Base-by-base conservation (phyloP, 53 echinoderm and acorn worm species). In the Crossaster papposus region DNA sequence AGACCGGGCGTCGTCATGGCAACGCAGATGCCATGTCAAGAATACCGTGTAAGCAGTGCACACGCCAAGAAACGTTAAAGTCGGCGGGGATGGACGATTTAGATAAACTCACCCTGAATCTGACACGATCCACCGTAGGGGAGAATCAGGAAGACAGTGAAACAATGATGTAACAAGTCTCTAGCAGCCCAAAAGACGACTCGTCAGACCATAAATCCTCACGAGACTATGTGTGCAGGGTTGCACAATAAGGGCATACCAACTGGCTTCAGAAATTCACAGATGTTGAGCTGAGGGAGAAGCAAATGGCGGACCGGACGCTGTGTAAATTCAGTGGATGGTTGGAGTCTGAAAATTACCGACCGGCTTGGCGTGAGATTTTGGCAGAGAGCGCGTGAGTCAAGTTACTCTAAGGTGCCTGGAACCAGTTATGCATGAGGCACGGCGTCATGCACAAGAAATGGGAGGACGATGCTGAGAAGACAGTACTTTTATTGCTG, bases 1-100 rank as follows among this genome's bases (percentile, higher is more conserved):
- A n/a, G n/a, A n/a, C 82, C 9, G 82, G 90, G 14, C 34, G 82
- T 15, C 72, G 53, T n/a, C 91, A 79, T 35, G 64, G 63, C 11
- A 90, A 90, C 64, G 83, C 90, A 18, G 85, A 91, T 23, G 79
- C 68, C 3, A 37, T 91, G 64, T 91, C 80, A 32, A 36, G 79
- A 26, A 64, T 30, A 63, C 86, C 91, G 34, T 78, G 91, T 31
- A 22, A 52, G 11, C 84, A 70, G 30, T 84, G 79, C 54, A 79
- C 23, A 12, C 53, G 54, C 23, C 51, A 23, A 29, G 52, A 79
- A 51, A 22, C 79, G 2, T 78, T 18, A n/a, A 37, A 78, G 22
- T 52, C 54, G 28, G 29, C 11, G 28, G 24, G 29, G 31, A 26
- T 4, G 30, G 6, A 30, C 72, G 30, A 30, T 11, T 30, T 32